Evolutionary conservation across 35 echinoderm and acorn worm species (phyloP), one percentile per base, ranked within the genome.

Genomic region (Anneissia japonica): DNA sequence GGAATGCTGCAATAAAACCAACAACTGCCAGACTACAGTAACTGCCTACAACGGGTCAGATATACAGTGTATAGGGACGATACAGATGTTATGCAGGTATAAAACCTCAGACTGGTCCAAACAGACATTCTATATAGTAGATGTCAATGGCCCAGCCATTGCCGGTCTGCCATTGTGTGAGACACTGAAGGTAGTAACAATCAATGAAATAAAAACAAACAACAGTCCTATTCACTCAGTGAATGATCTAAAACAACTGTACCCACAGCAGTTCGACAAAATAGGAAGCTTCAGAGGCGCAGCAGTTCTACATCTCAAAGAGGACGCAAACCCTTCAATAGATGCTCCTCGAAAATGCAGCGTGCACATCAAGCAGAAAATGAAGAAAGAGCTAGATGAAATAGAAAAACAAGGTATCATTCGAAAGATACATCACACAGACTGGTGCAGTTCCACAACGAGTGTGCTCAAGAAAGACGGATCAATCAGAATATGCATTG

Each of bases 291-390:
- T 93, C 82, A 77, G 74, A 36, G 77, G 30, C 29, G 43, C 77
- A 83, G 85, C 84, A 12, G 82, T 74, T 26, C 84, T 92, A 30
- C 85, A 91, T 46, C 74, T 83, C 0, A 87, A 83, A 76, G 85
- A 82, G 32, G 38, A 82, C 75, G 89, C 84, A 35, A 46, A 34
- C 33, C 83, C 84, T 10, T 56, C 43, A 36, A 87, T 86, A 6
- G 84, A 91, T 82, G n/a, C 83, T 51, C 89, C 76, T 73, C 76
- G 77, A 30, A 86, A 91, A 35, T 91, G 72, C 84, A 91, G 89
- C 51, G 46, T 91, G 34, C 33, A 86, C 77, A 81, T 91, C 46
- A 87, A 87, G 55, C 12, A 13, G 28, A 92, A 92, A 55, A 39
- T 88, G 17, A 83, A 79, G 80, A 1, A 29, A 31, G 86, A 92